Evolutionary conservation across 2,113 vertebrate species (phyloP).

Genomic region (Hippocampus comes): DNA sequence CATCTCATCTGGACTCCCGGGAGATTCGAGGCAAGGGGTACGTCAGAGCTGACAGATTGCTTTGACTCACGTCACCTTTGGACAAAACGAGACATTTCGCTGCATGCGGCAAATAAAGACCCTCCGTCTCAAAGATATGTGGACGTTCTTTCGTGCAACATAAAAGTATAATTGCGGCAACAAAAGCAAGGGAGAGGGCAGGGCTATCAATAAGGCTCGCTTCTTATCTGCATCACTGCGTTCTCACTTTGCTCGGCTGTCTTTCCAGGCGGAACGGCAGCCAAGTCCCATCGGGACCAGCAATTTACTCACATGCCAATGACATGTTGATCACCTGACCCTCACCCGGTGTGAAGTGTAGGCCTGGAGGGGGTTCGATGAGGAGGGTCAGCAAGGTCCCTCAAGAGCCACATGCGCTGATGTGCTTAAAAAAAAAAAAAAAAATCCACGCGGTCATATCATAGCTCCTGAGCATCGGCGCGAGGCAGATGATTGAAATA

Average conservation of each 20-base stretch:
- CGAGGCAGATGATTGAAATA: conserved; percentile 30
- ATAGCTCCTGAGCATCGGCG: conserved; percentile 22
- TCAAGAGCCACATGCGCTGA: conserved; percentile 27
- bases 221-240: conserved; percentile 19
- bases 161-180: conserved; percentile 16
- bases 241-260: conserved; percentile 46
- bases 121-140: neutral
- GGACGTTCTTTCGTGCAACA: conserved; percentile 24
- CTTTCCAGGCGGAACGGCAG: conserved; percentile 27
- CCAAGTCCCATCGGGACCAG: conserved; percentile 39
- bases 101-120: conserved; percentile 3
- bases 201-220: conserved; percentile 42
- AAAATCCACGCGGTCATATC: conserved; percentile 31
- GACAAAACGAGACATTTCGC: conserved; percentile 26
- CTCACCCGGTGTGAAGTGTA: conserved; percentile 37
- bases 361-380: neutral
- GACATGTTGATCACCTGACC: conserved; percentile 41
- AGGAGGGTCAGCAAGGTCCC: conserved; percentile 22
- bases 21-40: conserved; percentile 22
- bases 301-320: conserved; percentile 62
- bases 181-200: conserved; percentile 11
- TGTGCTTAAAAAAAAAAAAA: conserved; percentile 24
- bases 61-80: conserved; percentile 30
- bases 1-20: conserved; percentile 41
- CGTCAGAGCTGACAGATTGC: conserved; percentile 32